A percentile compares a stretch with the other conserved stretches of the same genome.
Evolutionary conservation across 2,113 vertebrate species (phyloP).

Genomic region (Nipponia nippon): DNA sequence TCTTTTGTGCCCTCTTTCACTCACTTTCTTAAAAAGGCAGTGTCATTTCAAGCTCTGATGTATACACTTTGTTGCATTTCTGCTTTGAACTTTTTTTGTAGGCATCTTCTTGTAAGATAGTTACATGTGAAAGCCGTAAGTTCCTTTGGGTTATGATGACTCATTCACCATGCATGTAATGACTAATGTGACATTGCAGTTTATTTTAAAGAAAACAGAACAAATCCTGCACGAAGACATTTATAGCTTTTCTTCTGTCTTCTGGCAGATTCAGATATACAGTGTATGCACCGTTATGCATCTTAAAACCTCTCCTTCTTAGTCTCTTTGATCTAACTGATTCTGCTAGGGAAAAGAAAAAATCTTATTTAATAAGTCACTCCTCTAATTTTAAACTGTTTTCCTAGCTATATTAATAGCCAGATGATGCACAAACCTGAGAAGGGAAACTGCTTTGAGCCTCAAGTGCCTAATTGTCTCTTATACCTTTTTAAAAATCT

Average conservation of each 20-base stretch:
- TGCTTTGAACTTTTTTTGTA: neutral
- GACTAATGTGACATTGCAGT: conserved; percentile 20
- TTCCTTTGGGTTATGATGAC: conserved; percentile 6
- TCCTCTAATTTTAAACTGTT: neutral
- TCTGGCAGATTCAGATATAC: neutral
- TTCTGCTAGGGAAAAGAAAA: neutral
- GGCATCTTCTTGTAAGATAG: neutral
- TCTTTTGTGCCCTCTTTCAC: neutral
- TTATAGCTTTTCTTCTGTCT: neutral
- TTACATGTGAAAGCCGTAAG: neutral
- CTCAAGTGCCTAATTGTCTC: neutral
- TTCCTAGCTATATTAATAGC: neutral
- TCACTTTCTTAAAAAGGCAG: neutral
- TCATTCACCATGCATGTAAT: neutral
- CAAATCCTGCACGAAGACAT: neutral
- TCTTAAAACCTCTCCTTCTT: neutral
- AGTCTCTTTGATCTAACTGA: neutral
- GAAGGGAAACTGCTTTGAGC: neutral
- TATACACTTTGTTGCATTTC: neutral
- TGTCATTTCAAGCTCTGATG: neutral
- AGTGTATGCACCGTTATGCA: neutral
- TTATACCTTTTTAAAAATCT: neutral
- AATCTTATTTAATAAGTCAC: neutral
- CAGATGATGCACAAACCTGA: neutral
- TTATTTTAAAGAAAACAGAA: conserved; percentile 25